phyloP scores from a whole-genome alignment of 2,113 vertebrate species.

The Bolborhynchus lineola region DNA sequence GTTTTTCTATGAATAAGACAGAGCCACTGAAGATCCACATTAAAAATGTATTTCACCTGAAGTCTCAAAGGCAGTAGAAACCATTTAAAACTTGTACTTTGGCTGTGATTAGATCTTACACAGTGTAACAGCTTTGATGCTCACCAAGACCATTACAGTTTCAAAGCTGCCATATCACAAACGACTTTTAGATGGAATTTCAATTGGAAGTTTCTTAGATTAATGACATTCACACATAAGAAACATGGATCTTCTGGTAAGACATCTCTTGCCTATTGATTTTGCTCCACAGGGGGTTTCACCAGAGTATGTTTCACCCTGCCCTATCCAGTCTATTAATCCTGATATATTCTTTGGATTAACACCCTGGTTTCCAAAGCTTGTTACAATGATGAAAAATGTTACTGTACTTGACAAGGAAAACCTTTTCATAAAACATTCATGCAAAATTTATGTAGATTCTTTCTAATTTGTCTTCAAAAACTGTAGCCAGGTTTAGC shows the following conservation, averaged over 20 bases:
- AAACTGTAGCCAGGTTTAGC: background rate
- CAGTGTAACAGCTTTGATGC: background rate
- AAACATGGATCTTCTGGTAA: background rate
- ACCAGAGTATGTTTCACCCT: background rate
- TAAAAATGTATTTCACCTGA: background rate
- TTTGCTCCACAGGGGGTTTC: background rate
- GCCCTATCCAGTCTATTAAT: background rate
- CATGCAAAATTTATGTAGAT: constrained; percentile 23
- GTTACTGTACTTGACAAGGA: constrained; percentile 9
- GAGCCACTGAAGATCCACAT: background rate
- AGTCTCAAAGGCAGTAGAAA: background rate
- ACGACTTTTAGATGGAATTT: background rate
- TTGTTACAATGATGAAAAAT: background rate
- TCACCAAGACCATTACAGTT: background rate
- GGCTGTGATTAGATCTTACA: background rate
- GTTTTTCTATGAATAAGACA: background rate
- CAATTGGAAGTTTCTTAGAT: background rate
- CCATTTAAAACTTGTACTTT: background rate
- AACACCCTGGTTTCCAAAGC: background rate
- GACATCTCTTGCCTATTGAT: background rate
- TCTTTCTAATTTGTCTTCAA: constrained; percentile 33
- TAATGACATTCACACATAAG: background rate
- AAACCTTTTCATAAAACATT: constrained; percentile 42
- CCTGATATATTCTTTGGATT: background rate
- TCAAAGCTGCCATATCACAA: background rate